These are phyloP conservation scores for Volucella bombylans DNA, from an alignment of 2,888 invertebrate species.

Conservation along the genomic window DNA sequence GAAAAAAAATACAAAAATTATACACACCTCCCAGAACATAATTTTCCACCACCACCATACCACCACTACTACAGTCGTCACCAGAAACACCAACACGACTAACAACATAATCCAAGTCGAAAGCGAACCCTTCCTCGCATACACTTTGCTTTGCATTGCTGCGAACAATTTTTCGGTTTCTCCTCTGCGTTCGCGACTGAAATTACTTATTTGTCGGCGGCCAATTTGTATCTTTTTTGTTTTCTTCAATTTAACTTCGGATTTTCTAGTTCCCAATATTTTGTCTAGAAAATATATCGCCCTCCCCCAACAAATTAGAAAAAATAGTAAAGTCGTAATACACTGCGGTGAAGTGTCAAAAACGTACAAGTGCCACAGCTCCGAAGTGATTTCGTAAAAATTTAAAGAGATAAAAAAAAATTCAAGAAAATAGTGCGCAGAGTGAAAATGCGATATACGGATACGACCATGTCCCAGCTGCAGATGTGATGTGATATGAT, in stretches of 20 bases:
- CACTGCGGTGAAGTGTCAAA: background rate
- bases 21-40: slow-evolving; percentile 22
- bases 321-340: background rate
- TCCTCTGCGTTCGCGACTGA: background rate
- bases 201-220: too few relatives aligned
- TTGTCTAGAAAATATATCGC: too few relatives aligned
- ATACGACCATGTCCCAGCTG: background rate
- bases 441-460: background rate
- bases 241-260: too few relatives aligned
- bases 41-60: slow-evolving; percentile 9
- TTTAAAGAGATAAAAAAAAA: background rate
- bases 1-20: slow-evolving; percentile 16
- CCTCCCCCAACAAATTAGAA: background rate
- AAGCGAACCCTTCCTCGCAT: slow-evolving; percentile 21
- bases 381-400: slow-evolving; percentile 16
- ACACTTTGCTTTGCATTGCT: too few relatives aligned
- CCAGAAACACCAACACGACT: background rate
- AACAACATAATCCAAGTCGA: slow-evolving; percentile 16
- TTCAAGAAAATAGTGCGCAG: slow-evolving; percentile 13
- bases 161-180: background rate
- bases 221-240: too few relatives aligned
- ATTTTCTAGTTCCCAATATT: too few relatives aligned
- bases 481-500: slow-evolving; percentile 26
- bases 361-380: slow-evolving; percentile 4
- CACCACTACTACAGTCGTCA: background rate